phyloP scores from a whole-genome alignment of 2,888 invertebrate species.

The Brachyptera risi region DNA sequence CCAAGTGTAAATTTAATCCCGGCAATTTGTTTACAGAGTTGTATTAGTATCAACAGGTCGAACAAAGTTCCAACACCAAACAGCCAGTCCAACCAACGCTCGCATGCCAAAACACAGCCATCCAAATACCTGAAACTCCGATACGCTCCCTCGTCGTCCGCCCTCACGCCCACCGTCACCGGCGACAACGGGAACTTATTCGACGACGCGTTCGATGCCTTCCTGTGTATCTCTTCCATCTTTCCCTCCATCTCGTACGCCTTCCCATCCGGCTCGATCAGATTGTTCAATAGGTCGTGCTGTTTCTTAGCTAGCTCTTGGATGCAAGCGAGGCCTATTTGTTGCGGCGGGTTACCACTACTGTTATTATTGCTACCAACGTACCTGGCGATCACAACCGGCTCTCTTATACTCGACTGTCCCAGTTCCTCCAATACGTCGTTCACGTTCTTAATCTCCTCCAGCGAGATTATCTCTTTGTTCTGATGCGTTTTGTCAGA shows the following conservation, averaged over 20 bases:
- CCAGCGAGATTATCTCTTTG: constrained; percentile 55
- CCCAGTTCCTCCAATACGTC: constrained; percentile 38
- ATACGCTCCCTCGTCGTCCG: constrained; percentile 13
- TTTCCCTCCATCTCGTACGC: too few species aligned
- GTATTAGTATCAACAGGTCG: too few species aligned
- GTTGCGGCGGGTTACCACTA: constrained; percentile 24
- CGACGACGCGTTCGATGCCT: not conserved
- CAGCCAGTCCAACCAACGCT: too few species aligned
- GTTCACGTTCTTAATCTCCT: constrained; percentile 41
- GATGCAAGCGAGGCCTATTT: constrained; percentile 70
- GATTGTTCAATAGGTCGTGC: constrained; percentile 48
- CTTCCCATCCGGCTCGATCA: constrained; percentile 39
- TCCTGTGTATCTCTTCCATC: too few species aligned
- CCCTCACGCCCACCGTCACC: constrained; percentile 1
- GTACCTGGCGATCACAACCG: constrained; percentile 34
- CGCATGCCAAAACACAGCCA: too few species aligned
- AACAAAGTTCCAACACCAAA: too few species aligned
- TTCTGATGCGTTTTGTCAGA: constrained; percentile 57
- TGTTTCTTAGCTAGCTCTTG: constrained; percentile 64
- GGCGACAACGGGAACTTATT: constrained; percentile 3
- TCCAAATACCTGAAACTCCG: constrained; percentile 30
- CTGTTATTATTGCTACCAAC: constrained; percentile 29
- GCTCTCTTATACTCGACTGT: constrained; percentile 32
- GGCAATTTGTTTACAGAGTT: too few species aligned
- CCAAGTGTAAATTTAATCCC: too few species aligned